Base-by-base conservation (phyloP, 1,140 invertebrate genomes). In the Nebria ingens region DNA sequence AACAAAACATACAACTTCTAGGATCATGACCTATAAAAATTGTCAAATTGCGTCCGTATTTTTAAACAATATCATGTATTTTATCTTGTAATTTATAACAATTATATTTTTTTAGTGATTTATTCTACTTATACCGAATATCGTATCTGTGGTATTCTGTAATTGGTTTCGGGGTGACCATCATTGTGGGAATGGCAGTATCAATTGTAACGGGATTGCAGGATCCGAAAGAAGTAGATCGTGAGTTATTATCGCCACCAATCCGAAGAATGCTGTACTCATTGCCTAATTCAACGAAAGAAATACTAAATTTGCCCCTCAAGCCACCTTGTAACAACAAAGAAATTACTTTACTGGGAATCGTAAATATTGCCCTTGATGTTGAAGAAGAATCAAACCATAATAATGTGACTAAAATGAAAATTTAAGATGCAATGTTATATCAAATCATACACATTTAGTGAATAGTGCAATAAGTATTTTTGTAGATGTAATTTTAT, bases 101-200 rank as follows among this genome's bases (percentile, higher is more conserved):
- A 12, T 45, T 11, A 12, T 45, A 9, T 4, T 45, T 45, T 3
- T 54, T 58, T 57, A 64, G 59, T 12, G 50, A 57, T 19, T 64
- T 69, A 17, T 65, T 75, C 58, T 70, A 67, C 54, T 57, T 84
- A 0, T 87, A 79, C 64, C 69, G 80, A 64, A 71, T 86, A 45
- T 86, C 84, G 21, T 89, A 86, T 68, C 70, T 88, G 59, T 89
- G 85, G 85, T 87, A 86, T 66, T 83, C 80, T 4, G 75, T 76
- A 2, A 81, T 86, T 21, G 84, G 81, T 3, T 82, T 76, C 56
- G 45, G 77, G 0, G 65, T 77, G 1, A 84, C 85, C 0, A 66
- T 87, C 13, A 52, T 83, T 1, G 64, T 86, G 11, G 86, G 85
- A 0, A 59, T 85, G 3, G 19, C 79, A 1, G 74, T 83, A 11